Evolutionary conservation across 2,888 invertebrate species (phyloP).

Genomic region (Lasioglossum marginatum): DNA sequence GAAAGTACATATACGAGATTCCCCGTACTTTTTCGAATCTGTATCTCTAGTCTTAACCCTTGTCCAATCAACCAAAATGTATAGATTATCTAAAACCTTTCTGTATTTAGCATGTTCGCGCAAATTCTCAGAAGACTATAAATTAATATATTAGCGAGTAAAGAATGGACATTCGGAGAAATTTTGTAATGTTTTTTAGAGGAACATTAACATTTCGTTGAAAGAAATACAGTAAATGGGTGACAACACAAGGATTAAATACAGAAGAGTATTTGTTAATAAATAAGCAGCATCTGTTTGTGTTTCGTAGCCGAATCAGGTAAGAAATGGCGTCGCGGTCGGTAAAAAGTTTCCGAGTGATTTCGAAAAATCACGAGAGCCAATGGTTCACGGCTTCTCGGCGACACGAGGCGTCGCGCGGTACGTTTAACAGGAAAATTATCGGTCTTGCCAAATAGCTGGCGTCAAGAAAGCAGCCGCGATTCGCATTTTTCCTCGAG

Average conservation of each 20-base stretch:
- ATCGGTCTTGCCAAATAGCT: slow-evolving; percentile 45
- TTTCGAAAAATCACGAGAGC: slow-evolving; percentile 5
- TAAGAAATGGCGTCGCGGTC: not conserved
- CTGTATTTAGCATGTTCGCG: too few relatives aligned
- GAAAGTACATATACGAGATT: not conserved
- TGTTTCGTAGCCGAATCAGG: not conserved
- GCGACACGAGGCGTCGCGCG: not conserved
- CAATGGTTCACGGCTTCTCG: not conserved
- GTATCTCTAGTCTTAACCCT: too few relatives aligned
- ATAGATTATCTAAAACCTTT: too few relatives aligned
- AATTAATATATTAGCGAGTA: too few relatives aligned
- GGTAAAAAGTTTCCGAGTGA: not conserved
- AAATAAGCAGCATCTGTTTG: not conserved
- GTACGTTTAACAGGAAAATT: slow-evolving; percentile 14
- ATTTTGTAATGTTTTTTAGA: too few relatives aligned
- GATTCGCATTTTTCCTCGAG: slow-evolving; percentile 48
- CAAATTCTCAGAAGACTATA: too few relatives aligned
- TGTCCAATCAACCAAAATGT: too few relatives aligned
- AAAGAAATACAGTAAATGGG: too few relatives aligned
- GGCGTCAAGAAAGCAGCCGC: slow-evolving; percentile 60
- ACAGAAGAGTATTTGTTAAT: not conserved
- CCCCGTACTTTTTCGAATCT: not conserved
- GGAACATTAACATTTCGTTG: too few relatives aligned
- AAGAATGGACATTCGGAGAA: too few relatives aligned
- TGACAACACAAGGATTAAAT: too few relatives aligned